These are phyloP conservation scores for Halichoeres trimaculatus DNA, from an alignment of 2,113 vertebrate genomes.

Conservation along the genomic window DNA sequence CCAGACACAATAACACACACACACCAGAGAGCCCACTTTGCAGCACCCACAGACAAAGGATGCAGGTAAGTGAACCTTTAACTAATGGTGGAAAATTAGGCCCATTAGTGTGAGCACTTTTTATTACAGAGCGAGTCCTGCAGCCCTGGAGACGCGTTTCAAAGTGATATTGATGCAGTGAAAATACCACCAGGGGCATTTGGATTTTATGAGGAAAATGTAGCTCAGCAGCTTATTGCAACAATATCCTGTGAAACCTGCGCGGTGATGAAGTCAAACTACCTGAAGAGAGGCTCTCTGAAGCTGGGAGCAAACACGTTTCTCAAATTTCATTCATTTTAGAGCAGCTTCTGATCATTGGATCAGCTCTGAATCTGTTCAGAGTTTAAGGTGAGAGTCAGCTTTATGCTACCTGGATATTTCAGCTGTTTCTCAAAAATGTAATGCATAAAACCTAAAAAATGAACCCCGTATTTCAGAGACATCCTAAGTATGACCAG, in stretches of 20 bases:
- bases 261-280: slow-evolving; percentile 16
- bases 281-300: slow-evolving; percentile 17
- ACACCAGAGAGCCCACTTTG: neutral
- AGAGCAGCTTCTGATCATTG: neutral
- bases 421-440: neutral
- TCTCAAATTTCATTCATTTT: slow-evolving; percentile 19
- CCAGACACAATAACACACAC: neutral
- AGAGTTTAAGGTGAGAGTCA: neutral
- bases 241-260: slow-evolving; percentile 30
- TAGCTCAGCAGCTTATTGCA: slow-evolving; percentile 45
- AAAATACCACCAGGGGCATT: slow-evolving; percentile 42
- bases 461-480: too few relatives aligned
- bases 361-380: neutral
- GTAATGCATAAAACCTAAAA: neutral
- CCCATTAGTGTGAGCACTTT: slow-evolving; percentile 23
- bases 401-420: neutral
- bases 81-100: slow-evolving; percentile 52
- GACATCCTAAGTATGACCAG: too few relatives aligned
- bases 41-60: neutral
- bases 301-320: neutral
- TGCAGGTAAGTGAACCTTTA: slow-evolving; percentile 35
- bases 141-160: slow-evolving; percentile 12
- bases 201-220: slow-evolving; percentile 42
- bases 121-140: slow-evolving; percentile 26
- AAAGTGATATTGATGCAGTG: slow-evolving; percentile 14